Base-by-base conservation (phyloP, 2,888 invertebrate species). In the Leptarthrus brevirostris region DNA sequence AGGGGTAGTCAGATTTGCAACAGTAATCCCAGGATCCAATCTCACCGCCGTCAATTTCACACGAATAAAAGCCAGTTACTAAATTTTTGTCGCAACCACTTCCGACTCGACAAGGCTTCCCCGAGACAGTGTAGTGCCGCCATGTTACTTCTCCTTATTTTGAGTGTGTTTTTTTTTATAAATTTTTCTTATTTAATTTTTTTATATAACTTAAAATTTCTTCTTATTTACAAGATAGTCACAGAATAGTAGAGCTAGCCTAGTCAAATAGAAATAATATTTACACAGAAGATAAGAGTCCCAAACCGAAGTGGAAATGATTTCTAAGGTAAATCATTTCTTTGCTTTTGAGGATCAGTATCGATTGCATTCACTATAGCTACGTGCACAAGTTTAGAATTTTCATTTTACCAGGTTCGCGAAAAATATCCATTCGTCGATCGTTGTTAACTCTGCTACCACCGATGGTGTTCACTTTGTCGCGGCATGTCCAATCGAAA, bases 21-120 rank as follows among this genome's bases (percentile, higher is more conserved):
- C 95, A 95, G 80, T 95, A 95, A 81, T 95, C 95, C 94, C 94
- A 95, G 1, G 90, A 88, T 5, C 90, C 91, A 78, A 86, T 83
- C 79, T 90, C 90, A 0, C 88, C 87, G 0, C 90, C 91, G 77
- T 94, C 94, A 0, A 92, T 88, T 79, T 94, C 93, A 79, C 95
- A 95, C 14, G 91, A 92, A 91, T 94, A 95, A 80, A 94, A 94
- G 0, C 94, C 93, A 0, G 90, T 91, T 10, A 93, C 87, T 3
- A 87, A 84, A 82, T 94, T 93, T 83, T 91, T 90, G 24, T 90
- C 89, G 79, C 94, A 94, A 5, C 83, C 81, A 0, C 90, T 89
- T 1, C 91, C 93, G 3, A 87, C 83, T 36, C 90, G 88, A 78
- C 94, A 94, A 0, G 93, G 93, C 82, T 91, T 91, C 22, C 94